Base-by-base conservation (phyloP, 2,888 invertebrate species). In the Eilema griseolum region DNA sequence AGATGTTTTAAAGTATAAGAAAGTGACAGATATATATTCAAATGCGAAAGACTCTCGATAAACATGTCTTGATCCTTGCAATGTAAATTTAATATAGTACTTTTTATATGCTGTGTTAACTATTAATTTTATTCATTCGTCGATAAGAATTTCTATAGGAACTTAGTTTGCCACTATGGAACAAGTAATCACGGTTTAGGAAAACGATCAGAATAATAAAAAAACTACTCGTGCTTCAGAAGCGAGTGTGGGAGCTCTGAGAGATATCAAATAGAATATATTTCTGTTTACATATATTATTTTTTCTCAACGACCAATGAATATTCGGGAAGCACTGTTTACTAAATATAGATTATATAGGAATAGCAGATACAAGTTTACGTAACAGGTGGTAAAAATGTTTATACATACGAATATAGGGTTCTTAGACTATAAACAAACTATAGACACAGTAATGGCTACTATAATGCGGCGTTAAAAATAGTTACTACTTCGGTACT, bases 241-340 rank as follows among this genome's bases (percentile, higher is more conserved):
- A 41, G 26, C 20, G 26, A 41, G 16, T 62, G 20, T 24, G 16
- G 1, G 26, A 60, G 16, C 24, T 23, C 26, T 46, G 41, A n/a
- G n/a, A n/a, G 52, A n/a, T n/a, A n/a, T 46, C 20, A 14, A 46
- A 46, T 52, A 52, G 52, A n/a, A 52, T 52, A 10, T 10, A 20
- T 52, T 52, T n/a, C 7, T 52, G 7, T 8, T 52, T n/a, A n/a
- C 7, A 26, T 60, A 60, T 66, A n/a, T 65, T 64, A 24, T 8
- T 23, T 41, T 33, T 59, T 57, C 63, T 70, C 72, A 74, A 37
- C 76, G 73, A 70, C 77, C 80, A 75, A 77, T 52, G 24, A 73
- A 70, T 57, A 67, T 66, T 69, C 16, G 71, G 74, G 75, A 82
- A 78, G 77, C 75, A 69, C 73, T 65, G 76, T 80, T 73, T 69